Base-by-base conservation (phyloP, 2,113 vertebrate species). In the Leiothrix lutea region DNA sequence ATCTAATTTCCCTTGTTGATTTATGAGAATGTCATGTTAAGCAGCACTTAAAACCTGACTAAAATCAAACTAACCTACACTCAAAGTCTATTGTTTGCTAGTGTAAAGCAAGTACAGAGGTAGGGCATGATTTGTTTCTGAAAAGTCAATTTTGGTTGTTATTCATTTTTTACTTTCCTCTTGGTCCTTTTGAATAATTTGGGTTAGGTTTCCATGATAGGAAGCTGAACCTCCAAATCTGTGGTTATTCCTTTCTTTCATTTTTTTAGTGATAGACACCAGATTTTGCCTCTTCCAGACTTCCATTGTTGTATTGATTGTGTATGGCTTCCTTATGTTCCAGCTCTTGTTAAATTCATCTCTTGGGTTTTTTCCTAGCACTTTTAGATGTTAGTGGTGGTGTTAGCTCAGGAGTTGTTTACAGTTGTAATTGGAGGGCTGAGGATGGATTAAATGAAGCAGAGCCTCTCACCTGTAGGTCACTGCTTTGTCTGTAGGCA, bases 251-350 rank as follows among this genome's bases (percentile, higher is more conserved):
- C 22, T 69, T 35, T 8, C 35, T 61, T 85, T 67, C 29, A 14
- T 22, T 53, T 8, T 62, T 85, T 85, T 53, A 29, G 26, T 61
- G 35, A 7, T 3, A 77, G 28, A 20, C 9, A 8, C 50, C 60
- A 29, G 50, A 20, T 77, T 88, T 86, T 77, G 20, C 48, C 7
- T 61, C 56, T 90, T 48, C 50, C n/a, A 47, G 36, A 47, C 23
- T 67, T 80, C 5, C 0, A 1, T 48, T 0, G 0, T 47, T 3
- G 0, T 58, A 12, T 21, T 58, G 42, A 20, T 42, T 47, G 16
- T 38, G 12, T 11, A 8, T 36, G 42, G 18, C 18, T 80, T 58
- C 35, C 21, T n/a, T 48, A 8, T 65, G 35, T 90, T 88, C 28
- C 65, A 20, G 8, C 42, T 51, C 56, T 26, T 60, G 17, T 80